Percentiles rank a stretch among this genome's conserved stretches.
Conservation (phyloP, 2,888 invertebrate species). For the Cheiracanthium punctorium region DNA sequence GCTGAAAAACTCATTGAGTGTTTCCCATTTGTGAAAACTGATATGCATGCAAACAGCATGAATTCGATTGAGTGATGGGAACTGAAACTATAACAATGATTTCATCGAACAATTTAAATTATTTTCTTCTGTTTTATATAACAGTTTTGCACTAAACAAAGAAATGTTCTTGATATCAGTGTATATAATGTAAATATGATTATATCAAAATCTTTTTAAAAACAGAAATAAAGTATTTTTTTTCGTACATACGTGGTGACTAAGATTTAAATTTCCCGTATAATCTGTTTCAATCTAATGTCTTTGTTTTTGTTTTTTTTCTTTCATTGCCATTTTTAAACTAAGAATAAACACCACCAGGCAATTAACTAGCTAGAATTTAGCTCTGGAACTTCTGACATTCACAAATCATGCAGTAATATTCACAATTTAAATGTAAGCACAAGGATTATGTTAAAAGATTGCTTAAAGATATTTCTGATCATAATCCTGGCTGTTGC, state of each 20-base stretch:
- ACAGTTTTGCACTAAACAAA: background rate
- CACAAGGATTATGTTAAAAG: no score
- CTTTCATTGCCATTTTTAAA: no score
- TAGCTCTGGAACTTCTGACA: no score
- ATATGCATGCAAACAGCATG: background rate
- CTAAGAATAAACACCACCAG: no score
- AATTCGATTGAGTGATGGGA: background rate
- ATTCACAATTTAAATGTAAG: no score
- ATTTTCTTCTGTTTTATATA: background rate
- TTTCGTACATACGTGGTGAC: background rate
- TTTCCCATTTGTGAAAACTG: background rate
- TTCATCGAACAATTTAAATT: background rate
- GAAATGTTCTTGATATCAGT: background rate
- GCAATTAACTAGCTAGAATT: no score
- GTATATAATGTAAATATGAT: background rate
- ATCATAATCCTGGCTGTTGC: no score
- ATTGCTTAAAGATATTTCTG: no score
- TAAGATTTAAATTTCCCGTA: background rate
- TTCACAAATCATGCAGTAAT: no score
- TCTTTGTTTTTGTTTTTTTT: no score
- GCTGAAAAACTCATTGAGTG: background rate
- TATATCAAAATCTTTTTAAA: background rate
- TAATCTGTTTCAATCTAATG: background rate
- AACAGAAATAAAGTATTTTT: background rate
- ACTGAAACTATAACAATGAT: no score